Conservation (phyloP, 2,888 invertebrate genomes). For the Sussaba pulchella region DNA sequence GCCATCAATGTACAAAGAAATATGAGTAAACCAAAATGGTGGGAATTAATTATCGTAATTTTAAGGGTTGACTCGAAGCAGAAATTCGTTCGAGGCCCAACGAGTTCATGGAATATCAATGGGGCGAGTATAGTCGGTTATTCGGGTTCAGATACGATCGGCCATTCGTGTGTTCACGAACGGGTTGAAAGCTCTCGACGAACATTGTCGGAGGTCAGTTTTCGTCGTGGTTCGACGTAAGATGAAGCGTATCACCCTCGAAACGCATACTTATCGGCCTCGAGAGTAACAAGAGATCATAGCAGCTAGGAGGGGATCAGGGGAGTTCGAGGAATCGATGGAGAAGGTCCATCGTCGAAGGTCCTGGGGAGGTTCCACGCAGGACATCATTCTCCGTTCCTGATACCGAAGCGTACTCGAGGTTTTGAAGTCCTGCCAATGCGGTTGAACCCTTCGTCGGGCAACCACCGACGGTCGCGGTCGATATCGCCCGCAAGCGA, state of each 20-base stretch:
- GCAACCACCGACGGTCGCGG: neutral
- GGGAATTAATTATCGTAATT: no score
- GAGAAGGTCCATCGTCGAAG: neutral
- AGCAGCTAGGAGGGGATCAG: slow-evolving; percentile 62
- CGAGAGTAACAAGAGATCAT: slow-evolving; percentile 72
- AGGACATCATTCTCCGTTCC: slow-evolving; percentile 68
- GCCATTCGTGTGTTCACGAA: neutral
- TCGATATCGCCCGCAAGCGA: slow-evolving; percentile 6
- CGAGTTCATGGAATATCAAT: no score
- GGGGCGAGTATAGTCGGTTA: no score
- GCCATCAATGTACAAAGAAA: neutral
- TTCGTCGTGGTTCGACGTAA: slow-evolving; percentile 57
- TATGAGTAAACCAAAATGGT: neutral
- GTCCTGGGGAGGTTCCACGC: slow-evolving; percentile 6
- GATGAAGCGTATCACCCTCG: slow-evolving; percentile 67
- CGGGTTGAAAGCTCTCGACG: neutral
- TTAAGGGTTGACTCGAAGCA: no score
- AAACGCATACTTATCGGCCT: slow-evolving; percentile 74
- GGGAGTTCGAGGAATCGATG: slow-evolving; percentile 7
- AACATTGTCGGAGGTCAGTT: slow-evolving; percentile 63
- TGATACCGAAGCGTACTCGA: slow-evolving; percentile 72
- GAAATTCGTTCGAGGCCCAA: no score
- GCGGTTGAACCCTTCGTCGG: neutral
- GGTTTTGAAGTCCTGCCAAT: slow-evolving; percentile 74
- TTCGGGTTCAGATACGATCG: no score